phyloP scores from a whole-genome alignment of 2,113 vertebrate species.

The Rana temporaria region DNA sequence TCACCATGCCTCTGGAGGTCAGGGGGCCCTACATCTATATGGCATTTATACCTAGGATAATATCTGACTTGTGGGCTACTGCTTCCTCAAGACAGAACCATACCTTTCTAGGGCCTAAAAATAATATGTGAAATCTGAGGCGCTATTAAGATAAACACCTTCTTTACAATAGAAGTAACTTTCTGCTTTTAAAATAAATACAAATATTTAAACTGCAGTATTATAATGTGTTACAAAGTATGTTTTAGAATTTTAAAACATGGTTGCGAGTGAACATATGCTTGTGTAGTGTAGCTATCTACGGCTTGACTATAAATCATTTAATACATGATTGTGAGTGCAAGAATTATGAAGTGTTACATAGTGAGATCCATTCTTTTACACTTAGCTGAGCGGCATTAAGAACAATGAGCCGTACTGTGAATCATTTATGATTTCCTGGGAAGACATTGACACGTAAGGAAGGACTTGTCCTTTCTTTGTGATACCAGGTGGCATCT shows the following conservation, averaged over 20 bases:
- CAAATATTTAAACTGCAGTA: no score
- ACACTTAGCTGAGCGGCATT: conserved; percentile 51
- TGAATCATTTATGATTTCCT: conserved; percentile 54
- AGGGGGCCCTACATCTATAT: no score
- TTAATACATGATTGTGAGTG: conserved; percentile 39
- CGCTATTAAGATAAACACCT: no score
- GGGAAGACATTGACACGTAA: conserved; percentile 44
- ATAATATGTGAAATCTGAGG: no score
- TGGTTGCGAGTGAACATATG: neutral
- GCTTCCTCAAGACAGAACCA: no score
- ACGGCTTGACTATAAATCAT: conserved; percentile 24
- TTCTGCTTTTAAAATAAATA: no score
- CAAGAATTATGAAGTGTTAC: conserved; percentile 38
- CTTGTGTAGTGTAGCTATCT: neutral
- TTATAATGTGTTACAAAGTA: no score
- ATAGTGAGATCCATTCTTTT: conserved; percentile 41
- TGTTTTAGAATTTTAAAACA: neutral
- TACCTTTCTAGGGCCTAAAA: no score
- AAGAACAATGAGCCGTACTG: conserved; percentile 35
- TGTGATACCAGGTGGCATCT: conserved; percentile 49
- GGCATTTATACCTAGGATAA: no score
- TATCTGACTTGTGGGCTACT: no score
- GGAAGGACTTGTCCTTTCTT: conserved; percentile 48
- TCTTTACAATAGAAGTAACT: no score
- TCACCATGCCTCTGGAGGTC: no score